Evolutionary conservation across 2,797 vertebrate genomes (phyloP).

Genomic region (Hafferia zeledoni): DNA sequence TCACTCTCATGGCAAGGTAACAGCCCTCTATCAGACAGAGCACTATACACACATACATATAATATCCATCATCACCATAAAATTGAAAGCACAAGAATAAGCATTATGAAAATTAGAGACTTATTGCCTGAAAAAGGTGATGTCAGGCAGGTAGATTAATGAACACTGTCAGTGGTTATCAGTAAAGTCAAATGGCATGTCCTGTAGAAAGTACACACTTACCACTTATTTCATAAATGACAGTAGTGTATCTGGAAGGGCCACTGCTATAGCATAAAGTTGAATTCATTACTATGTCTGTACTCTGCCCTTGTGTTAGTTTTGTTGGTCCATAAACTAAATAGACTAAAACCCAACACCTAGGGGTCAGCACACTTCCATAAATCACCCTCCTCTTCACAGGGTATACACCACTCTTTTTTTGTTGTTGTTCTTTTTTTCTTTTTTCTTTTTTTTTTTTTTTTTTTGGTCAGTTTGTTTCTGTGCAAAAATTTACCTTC

Average conservation of each 20-base stretch:
- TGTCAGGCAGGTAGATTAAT: neutral
- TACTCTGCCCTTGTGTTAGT: neutral
- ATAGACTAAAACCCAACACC: neutral
- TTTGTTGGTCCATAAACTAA: neutral
- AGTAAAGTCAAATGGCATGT: neutral
- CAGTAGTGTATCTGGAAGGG: neutral
- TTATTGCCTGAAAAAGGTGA: neutral
- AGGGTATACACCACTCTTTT: neutral
- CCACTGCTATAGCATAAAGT: neutral
- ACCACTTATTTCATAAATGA: neutral
- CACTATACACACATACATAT: neutral
- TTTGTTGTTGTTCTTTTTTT: no score
- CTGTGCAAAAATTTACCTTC: neutral
- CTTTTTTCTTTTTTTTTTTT: no score
- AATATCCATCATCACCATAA: neutral
- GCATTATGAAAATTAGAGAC: neutral
- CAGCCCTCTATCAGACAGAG: neutral
- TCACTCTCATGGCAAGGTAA: neutral
- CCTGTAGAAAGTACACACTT: neutral
- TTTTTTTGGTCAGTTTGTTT: neutral
- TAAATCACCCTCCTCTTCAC: neutral
- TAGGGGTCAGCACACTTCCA: fast-evolving
- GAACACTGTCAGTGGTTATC: neutral
- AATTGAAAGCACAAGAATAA: neutral
- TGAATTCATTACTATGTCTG: neutral